Evolutionary conservation across 2,888 invertebrate species (phyloP).

Genomic region (Cotesia congregata): DNA sequence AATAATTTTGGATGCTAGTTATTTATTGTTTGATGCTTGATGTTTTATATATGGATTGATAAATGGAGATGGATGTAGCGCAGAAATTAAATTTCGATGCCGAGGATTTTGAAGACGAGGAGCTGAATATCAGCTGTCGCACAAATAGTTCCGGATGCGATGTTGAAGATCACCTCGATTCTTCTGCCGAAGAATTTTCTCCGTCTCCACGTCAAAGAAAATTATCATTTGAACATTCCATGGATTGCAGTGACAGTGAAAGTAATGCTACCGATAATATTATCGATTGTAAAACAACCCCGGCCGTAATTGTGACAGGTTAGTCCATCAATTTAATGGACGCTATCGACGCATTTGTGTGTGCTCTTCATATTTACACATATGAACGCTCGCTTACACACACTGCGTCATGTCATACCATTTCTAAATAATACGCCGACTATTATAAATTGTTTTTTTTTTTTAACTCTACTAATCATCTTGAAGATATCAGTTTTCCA

Average conservation of each 20-base stretch:
- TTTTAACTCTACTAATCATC: neutral
- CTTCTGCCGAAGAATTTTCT: slow-evolving; percentile 75
- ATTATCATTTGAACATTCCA: slow-evolving; percentile 74
- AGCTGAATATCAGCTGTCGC: slow-evolving; percentile 73
- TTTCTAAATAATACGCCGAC: neutral
- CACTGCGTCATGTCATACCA: slow-evolving; percentile 11
- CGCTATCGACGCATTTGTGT: slow-evolving; percentile 22
- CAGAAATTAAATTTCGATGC: slow-evolving; percentile 67
- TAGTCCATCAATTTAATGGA: slow-evolving; percentile 46
- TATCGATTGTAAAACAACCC: slow-evolving; percentile 48
- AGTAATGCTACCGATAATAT: slow-evolving; percentile 49
- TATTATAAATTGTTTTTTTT: neutral
- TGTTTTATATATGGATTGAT: slow-evolving; percentile 40
- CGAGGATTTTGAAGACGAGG: slow-evolving; percentile 71
- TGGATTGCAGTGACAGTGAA: slow-evolving; percentile 66
- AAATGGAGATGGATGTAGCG: slow-evolving; percentile 61
- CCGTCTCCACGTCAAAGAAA: slow-evolving; percentile 76
- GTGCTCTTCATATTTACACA: neutral
- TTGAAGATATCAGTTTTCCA: slow-evolving; percentile 10
- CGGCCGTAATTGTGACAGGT: slow-evolving; percentile 61
- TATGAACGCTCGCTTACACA: neutral
- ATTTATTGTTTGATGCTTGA: slow-evolving; percentile 19
- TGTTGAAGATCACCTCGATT: slow-evolving; percentile 76
- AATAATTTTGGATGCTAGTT: slow-evolving; percentile 35
- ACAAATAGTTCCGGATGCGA: slow-evolving; percentile 74